A percentile compares a stretch with the other conserved stretches of the same genome.
Evolutionary conservation across 2,113 vertebrate species (phyloP).

Genomic region (Thermophis baileyi): DNA sequence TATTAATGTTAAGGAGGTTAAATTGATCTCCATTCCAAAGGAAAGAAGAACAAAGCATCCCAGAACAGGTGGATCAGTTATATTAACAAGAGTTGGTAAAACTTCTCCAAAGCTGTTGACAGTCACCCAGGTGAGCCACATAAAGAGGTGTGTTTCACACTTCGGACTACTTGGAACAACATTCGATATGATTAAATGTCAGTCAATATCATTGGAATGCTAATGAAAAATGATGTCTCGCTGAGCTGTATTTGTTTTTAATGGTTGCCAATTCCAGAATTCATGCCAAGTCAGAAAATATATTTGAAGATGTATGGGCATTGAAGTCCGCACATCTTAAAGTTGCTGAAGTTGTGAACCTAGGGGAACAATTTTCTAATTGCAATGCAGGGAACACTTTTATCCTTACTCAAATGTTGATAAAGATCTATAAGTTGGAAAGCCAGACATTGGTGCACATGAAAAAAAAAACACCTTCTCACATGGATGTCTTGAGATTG

Average conservation of each 20-base stretch:
- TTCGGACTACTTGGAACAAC: background rate
- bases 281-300: background rate
- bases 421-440: background rate
- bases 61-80: background rate
- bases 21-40: background rate
- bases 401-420: background rate
- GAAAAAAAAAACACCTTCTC: background rate
- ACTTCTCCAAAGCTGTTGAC: background rate
- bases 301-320: background rate
- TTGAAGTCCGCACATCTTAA: background rate
- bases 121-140: background rate
- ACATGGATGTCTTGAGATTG: background rate
- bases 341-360: background rate
- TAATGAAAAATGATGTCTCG: background rate
- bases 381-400: background rate
- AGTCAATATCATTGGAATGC: background rate
- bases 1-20: background rate
- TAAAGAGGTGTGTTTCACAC: background rate
- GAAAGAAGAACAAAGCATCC: background rate
- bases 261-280: background rate
- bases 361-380: background rate
- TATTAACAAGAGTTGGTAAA: background rate
- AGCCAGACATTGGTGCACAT: background rate
- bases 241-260: background rate
- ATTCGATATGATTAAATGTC: background rate